Evolutionary conservation across 2,797 vertebrate genomes (phyloP), one percentile per base, ranked within the genome.

Genomic region (Gymnoscopelus braueri): DNA sequence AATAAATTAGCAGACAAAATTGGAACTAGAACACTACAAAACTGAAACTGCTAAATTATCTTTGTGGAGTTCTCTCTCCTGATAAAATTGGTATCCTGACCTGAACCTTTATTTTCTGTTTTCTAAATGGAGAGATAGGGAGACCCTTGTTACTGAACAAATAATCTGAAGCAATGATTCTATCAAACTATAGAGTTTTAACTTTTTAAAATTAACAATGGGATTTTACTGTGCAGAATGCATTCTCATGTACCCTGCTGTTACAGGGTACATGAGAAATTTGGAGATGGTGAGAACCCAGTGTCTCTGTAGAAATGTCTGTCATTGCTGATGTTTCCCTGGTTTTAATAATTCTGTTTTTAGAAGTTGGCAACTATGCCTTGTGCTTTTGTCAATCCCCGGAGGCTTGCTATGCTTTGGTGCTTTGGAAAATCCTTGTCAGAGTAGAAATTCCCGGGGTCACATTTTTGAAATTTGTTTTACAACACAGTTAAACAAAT

Each of bases 311-410:
- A 74, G 67, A 66, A 72, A 81, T 70, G 57, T 14, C 53, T 39
- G 72, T 67, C n/a, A 56, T 70, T 35, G 72, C 56, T 3, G 47
- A 47, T 44, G 12, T 10, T 47, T 19, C 29, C 76, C 64, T 81
- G 70, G 80, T 83, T 82, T 74, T 63, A 71, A 73, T 84, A 49
- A 8, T 58, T 66, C 80, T 72, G 65, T 82, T 88, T 92, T 87
- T 89, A 85, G 88, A 87, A 62, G 39, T 71, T 88, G 85, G 87
- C 81, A 87, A 69, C 70, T 63, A 60, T 73, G 63, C 83, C 73
- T 63, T 47, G 67, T 71, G 57, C 66, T n/a, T 78, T 76, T 68
- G 76, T 71, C 68, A 26, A 35, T 79, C 88, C 81, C 90, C 24
- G 4, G 88, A 83, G 88, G 51, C 71, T 80, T 74, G 68, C 23